Evolutionary conservation across 35 echinoderm and acorn worm species (phyloP).

Genomic region (Lytechinus pictus): DNA sequence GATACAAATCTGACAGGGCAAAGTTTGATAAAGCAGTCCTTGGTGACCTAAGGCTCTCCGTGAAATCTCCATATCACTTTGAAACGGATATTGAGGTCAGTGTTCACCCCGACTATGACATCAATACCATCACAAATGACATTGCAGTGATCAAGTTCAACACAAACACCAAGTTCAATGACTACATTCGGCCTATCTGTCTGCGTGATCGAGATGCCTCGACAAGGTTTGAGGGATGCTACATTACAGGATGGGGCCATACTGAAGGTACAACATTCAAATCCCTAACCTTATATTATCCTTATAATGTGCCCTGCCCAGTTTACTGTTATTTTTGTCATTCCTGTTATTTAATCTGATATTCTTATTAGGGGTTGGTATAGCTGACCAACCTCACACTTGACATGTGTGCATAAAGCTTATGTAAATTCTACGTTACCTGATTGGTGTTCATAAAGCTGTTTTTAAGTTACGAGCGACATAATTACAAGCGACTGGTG

Average conservation of each 20-base stretch:
- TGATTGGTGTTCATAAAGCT: no score
- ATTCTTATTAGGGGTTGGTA: no score
- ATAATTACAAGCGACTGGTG: no score
- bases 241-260: conserved; percentile 43
- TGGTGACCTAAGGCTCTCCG: neutral
- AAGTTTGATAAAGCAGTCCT: neutral
- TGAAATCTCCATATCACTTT: conserved; percentile 31
- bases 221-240: neutral
- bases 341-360: no score
- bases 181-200: conserved; percentile 35
- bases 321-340: no score
- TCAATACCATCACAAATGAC: neutral
- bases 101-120: conserved; percentile 17
- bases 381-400: no score
- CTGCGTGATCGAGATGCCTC: neutral
- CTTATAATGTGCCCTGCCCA: no score
- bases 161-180: neutral
- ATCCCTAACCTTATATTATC: no score
- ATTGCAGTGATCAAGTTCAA: conserved; percentile 29
- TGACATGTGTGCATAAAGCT: no score
- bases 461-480: no score
- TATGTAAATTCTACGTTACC: no score
- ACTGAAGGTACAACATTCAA: conserved; percentile 52
- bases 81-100: neutral
- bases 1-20: neutral